Evolutionary conservation across 1,140 invertebrate species (phyloP).

Genomic region (Babylonia areolata): DNA sequence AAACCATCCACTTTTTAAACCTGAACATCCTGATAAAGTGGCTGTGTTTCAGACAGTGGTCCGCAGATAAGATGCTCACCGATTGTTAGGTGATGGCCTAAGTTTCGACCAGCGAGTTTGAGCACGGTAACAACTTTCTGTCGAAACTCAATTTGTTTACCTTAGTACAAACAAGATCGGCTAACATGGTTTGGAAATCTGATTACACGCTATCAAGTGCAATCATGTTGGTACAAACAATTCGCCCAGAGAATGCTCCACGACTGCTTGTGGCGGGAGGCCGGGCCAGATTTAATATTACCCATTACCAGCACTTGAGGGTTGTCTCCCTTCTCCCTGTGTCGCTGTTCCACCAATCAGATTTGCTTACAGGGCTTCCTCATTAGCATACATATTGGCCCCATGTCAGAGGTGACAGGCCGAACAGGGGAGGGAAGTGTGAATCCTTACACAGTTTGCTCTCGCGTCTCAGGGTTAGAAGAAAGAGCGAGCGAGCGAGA

Average conservation of each 20-base stretch:
- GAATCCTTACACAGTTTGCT: slow-evolving; percentile 7
- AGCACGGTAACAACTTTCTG: background rate
- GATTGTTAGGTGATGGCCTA: no score
- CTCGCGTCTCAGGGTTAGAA: background rate
- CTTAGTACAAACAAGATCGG: background rate
- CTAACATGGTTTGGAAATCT: background rate
- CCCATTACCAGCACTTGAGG: slow-evolving; percentile 16
- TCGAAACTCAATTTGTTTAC: background rate
- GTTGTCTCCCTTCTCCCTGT: background rate
- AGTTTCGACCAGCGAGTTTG: no score
- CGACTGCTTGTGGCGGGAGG: background rate
- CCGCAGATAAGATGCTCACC: no score
- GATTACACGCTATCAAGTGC: background rate
- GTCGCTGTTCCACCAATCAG: slow-evolving; percentile 13
- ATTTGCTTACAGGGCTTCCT: slow-evolving; percentile 16
- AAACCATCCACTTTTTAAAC: no score
- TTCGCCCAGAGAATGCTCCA: background rate
- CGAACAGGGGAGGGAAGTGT: slow-evolving; percentile 21
- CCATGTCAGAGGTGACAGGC: background rate
- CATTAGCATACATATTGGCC: slow-evolving; percentile 17
- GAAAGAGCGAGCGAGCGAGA: background rate
- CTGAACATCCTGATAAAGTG: no score
- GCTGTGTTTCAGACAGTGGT: no score
- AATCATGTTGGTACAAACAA: background rate
- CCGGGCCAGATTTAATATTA: slow-evolving; percentile 13